A percentile compares a stretch with the other conserved stretches of the same genome.
Evolutionary conservation across 1,140 invertebrate genomes (phyloP).

Genomic region (Mya arenaria): DNA sequence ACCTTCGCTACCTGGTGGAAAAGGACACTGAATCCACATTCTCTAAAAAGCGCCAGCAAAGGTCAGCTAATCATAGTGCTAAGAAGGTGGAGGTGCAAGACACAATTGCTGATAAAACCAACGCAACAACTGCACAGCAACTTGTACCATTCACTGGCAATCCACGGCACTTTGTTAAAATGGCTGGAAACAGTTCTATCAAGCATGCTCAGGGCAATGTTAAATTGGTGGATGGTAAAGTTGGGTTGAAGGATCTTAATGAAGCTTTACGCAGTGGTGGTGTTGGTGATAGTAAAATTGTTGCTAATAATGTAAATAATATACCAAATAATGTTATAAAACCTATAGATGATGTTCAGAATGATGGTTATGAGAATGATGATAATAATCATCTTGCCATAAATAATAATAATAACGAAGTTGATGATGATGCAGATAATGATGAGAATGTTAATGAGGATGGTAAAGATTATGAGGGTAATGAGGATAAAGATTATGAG

Average conservation of each 20-base stretch:
- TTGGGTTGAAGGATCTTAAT: background rate
- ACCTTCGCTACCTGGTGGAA: conserved; percentile 73
- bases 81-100: background rate
- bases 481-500: conserved; percentile 38
- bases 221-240: background rate
- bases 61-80: background rate
- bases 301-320: background rate
- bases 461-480: conserved; percentile 48
- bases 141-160: too few species aligned
- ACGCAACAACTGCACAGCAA: too few species aligned
- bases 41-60: conserved; percentile 19
- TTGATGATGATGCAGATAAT: conserved; percentile 55
- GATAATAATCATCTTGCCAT: conserved; percentile 43
- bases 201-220: too few species aligned
- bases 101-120: too few species aligned
- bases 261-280: background rate
- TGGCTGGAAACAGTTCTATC: too few species aligned
- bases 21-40: conserved; percentile 59
- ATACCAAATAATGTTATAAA: conserved; percentile 37
- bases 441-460: conserved; percentile 55
- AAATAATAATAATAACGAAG: conserved; percentile 34
- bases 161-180: too few species aligned
- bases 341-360: conserved; percentile 44
- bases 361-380: conserved; percentile 58
- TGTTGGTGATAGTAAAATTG: background rate